A percentile compares a stretch with the other conserved stretches of the same genome.
Evolutionary conservation across 2,888 invertebrate genomes (phyloP).

Genomic region (Scaptomyza tumidula): DNA sequence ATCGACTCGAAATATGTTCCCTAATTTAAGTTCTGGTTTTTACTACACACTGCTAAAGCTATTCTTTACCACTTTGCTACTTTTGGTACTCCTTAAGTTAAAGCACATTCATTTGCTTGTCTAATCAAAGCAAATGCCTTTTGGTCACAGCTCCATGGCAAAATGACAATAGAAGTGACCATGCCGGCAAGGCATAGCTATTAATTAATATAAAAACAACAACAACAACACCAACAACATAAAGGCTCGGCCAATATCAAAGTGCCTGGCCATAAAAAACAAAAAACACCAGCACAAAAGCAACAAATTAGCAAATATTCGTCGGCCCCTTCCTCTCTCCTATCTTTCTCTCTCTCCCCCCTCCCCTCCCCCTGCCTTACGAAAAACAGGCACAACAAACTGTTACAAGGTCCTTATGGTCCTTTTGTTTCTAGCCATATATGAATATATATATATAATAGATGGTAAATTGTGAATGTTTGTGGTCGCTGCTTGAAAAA

Average conservation of each 20-base stretch:
- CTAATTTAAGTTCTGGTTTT: neutral
- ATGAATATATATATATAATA: neutral
- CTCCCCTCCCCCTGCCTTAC: neutral
- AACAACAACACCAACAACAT: slow-evolving; percentile 12
- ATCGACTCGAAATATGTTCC: neutral
- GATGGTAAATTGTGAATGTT: slow-evolving; percentile 12
- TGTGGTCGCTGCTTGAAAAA: slow-evolving; percentile 39
- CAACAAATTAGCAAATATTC: slow-evolving; percentile 76
- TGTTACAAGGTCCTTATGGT: slow-evolving; percentile 73
- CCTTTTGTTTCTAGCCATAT: slow-evolving; percentile 59
- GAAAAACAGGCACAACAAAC: slow-evolving; percentile 38
- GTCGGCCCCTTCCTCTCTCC: slow-evolving; percentile 13
- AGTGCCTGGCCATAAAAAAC: slow-evolving; percentile 41
- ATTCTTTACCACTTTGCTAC: neutral
- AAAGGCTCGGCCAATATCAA: slow-evolving; percentile 36
- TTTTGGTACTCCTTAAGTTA: slow-evolving; percentile 5
- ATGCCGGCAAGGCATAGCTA: slow-evolving; percentile 53
- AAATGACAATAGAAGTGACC: slow-evolving; percentile 61
- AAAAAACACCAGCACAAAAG: slow-evolving; percentile 40
- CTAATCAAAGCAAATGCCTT: slow-evolving; percentile 69
- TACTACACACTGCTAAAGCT: slow-evolving; percentile 9
- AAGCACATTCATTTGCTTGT: slow-evolving; percentile 24
- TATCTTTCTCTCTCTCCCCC: slow-evolving; percentile 9
- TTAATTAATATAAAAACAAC: slow-evolving; percentile 61
- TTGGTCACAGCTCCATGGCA: slow-evolving; percentile 56